A percentile compares a stretch with the other conserved stretches of the same genome.
Evolutionary conservation across 2,113 vertebrate genomes (phyloP).

Genomic region (Microcebus jonahi): DNA sequence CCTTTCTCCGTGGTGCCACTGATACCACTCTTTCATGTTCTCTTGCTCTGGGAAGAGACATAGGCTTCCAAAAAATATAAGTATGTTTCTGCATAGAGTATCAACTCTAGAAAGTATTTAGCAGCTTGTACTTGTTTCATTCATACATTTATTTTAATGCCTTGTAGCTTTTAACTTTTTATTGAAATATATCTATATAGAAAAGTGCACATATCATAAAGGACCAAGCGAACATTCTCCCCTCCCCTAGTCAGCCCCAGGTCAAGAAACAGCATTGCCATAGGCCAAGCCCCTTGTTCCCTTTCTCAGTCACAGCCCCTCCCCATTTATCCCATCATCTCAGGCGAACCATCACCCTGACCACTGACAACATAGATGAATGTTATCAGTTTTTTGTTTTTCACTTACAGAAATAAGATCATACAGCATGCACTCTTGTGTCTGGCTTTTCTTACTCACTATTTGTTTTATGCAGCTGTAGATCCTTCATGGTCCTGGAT

Average conservation of each 20-base stretch:
- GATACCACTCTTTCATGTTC: background rate
- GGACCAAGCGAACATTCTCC: background rate
- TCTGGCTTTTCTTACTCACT: background rate
- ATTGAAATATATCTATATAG: background rate
- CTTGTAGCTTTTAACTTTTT: background rate
- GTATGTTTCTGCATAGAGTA: background rate
- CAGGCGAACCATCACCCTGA: background rate
- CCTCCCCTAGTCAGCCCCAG: background rate
- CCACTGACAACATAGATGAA: background rate
- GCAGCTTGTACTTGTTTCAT: conserved; percentile 16
- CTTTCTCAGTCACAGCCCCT: background rate
- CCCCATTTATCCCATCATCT: background rate
- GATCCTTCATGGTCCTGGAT: background rate
- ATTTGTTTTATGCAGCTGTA: background rate
- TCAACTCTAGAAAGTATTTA: background rate
- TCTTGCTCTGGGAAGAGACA: background rate
- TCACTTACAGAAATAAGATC: background rate
- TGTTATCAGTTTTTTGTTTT: background rate
- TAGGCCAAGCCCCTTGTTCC: background rate
- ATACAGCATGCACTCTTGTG: background rate
- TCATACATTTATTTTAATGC: background rate
- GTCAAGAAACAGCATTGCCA: background rate
- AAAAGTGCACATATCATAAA: background rate
- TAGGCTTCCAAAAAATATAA: background rate
- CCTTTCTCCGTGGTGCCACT: background rate